These are phyloP conservation scores for Mesopsocus fuscifrons DNA, from an alignment of 2,888 invertebrate species.

Conservation along the genomic window DNA sequence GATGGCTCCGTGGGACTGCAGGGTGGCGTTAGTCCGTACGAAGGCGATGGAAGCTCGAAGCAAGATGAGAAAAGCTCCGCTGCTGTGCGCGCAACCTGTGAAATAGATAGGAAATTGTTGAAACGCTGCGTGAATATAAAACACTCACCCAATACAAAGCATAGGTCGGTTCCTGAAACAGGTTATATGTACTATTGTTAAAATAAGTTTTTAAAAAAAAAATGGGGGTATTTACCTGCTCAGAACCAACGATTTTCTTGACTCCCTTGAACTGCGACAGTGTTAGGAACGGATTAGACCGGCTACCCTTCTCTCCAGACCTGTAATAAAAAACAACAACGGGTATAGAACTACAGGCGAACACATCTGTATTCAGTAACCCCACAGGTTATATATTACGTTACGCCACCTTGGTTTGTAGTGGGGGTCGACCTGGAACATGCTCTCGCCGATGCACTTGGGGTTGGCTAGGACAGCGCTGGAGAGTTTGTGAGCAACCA, in stretches of 20 bases:
- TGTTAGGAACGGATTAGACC: constrained; percentile 52
- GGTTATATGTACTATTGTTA: too few species aligned
- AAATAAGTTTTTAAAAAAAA: too few species aligned
- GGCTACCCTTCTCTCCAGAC: constrained; percentile 25
- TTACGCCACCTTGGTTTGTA: constrained; percentile 36
- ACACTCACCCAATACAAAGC: too few species aligned
- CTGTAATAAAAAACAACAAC: neutral
- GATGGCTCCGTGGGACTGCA: constrained; percentile 11
- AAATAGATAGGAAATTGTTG: neutral
- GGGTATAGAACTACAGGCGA: too few species aligned
- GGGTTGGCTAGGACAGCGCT: constrained; percentile 33
- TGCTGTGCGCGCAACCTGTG: neutral
- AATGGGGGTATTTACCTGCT: too few species aligned
- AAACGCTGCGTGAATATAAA: neutral
- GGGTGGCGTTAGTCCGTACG: constrained; percentile 23
- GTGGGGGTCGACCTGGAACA: constrained; percentile 68
- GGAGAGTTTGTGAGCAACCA: constrained; percentile 24
- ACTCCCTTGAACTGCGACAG: constrained; percentile 61
- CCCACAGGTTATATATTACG: neutral
- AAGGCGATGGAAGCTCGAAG: constrained; percentile 55
- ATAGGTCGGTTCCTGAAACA: too few species aligned
- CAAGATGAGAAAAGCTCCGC: constrained; percentile 50
- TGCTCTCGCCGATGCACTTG: constrained; percentile 57
- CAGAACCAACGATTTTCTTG: constrained; percentile 46
- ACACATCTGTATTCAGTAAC: too few species aligned